Conservation (phyloP, 2,113 vertebrate species). For the Oncorhynchus masou region DNA sequence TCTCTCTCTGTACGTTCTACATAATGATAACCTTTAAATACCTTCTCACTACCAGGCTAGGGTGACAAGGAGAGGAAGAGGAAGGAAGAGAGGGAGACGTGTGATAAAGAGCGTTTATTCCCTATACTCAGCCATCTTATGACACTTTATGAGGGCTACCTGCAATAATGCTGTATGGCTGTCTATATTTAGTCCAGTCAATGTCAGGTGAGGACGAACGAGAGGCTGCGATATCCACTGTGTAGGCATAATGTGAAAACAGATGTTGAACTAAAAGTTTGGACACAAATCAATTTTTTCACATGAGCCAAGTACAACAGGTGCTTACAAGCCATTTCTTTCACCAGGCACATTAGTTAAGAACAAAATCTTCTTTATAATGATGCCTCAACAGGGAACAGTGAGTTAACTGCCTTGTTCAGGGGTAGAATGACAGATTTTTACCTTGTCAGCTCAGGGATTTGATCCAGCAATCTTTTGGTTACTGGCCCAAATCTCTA, state of each 20-base stretch:
- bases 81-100: conserved; percentile 43
- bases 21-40: conserved; percentile 12
- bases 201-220: conserved; percentile 57
- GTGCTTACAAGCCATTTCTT: no score
- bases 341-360: no score
- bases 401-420: no score
- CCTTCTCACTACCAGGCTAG: conserved; percentile 25
- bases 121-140: conserved; percentile 55
- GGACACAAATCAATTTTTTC: no score
- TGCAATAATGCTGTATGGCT: conserved; percentile 50
- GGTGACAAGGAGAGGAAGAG: conserved; percentile 5
- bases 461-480: no score
- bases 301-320: no score
- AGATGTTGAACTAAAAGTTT: neutral
- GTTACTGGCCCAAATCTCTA: no score
- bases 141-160: conserved; percentile 57
- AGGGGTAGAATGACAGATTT: no score
- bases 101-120: conserved; percentile 61
- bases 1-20: no score
- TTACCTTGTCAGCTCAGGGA: no score
- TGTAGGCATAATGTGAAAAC: conserved; percentile 38
- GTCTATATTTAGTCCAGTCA: conserved; percentile 65
- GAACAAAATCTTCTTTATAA: no score
- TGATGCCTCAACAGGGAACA: no score
- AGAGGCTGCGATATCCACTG: conserved; percentile 19